Conservation (phyloP, 2,888 invertebrate genomes). For the Rapana venosa region DNA sequence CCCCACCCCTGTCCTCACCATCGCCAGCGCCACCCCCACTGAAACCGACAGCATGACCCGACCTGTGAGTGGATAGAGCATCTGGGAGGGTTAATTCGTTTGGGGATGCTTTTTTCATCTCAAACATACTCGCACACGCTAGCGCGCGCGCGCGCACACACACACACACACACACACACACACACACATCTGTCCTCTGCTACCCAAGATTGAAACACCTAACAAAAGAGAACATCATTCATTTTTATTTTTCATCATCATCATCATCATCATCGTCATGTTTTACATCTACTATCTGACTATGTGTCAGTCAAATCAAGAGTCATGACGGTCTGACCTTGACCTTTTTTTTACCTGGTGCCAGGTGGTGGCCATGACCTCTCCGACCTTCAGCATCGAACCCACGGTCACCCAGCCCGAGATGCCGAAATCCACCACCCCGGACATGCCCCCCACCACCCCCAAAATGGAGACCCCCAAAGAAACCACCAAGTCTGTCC, state of each 20-base stretch:
- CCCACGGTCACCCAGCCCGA: conserved; percentile 61
- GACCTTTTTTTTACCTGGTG: background rate
- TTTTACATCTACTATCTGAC: background rate
- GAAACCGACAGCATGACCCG: conserved; percentile 57
- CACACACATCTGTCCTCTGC: too few relatives aligned
- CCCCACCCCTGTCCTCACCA: conserved; percentile 71
- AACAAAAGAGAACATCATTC: too few relatives aligned
- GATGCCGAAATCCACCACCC: conserved; percentile 50
- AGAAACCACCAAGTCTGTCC: background rate
- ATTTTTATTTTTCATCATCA: background rate
- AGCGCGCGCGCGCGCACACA: too few relatives aligned
- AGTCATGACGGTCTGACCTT: background rate
- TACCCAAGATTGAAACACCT: too few relatives aligned
- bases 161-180: too few relatives aligned
- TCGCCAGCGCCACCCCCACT: conserved; percentile 61
- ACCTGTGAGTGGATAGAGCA: background rate
- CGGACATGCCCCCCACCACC: background rate
- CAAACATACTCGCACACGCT: too few relatives aligned
- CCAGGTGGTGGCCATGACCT: conserved; percentile 77
- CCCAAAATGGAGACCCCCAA: conserved; percentile 37
- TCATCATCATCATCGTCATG: too few relatives aligned
- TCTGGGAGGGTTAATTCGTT: too few relatives aligned
- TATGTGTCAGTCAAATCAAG: background rate
- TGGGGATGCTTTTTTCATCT: too few relatives aligned
- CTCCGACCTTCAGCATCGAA: conserved; percentile 69